phyloP scores from a whole-genome alignment of 2,113 vertebrate genomes.

The Jacana jacana region DNA sequence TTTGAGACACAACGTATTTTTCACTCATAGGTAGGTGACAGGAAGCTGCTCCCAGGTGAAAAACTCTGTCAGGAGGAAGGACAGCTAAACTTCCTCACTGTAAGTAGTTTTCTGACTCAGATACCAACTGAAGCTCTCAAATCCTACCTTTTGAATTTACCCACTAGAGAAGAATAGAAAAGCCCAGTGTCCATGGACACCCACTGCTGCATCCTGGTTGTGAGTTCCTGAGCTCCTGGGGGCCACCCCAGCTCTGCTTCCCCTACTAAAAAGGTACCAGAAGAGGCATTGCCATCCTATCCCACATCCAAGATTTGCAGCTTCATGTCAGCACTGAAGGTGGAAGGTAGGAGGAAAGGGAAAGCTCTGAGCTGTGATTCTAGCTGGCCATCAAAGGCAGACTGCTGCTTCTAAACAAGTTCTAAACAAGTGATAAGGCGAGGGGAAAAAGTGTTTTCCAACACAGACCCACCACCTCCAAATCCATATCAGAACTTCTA shows the following conservation, averaged over 20 bases:
- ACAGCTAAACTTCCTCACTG: not conserved
- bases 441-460: not conserved
- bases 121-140: not conserved
- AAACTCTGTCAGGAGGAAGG: not conserved
- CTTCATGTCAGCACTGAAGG: not conserved
- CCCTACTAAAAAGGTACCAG: not conserved
- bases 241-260: not conserved
- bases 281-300: not conserved
- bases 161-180: not conserved
- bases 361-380: not conserved
- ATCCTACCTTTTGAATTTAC: not conserved
- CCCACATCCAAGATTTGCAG: not conserved
- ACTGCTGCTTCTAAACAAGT: not conserved
- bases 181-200: not conserved
- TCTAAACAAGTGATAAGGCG: not conserved
- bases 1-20: not conserved
- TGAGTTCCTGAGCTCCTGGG: not conserved
- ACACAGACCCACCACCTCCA: not conserved
- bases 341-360: not conserved
- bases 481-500: not conserved
- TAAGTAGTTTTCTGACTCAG: not conserved
- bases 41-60: not conserved
- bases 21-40: not conserved
- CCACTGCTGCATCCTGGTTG: not conserved
- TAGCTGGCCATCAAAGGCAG: not conserved